These are phyloP conservation scores for Strix uralensis DNA, from an alignment of 2,113 vertebrate species.

Conservation along the genomic window DNA sequence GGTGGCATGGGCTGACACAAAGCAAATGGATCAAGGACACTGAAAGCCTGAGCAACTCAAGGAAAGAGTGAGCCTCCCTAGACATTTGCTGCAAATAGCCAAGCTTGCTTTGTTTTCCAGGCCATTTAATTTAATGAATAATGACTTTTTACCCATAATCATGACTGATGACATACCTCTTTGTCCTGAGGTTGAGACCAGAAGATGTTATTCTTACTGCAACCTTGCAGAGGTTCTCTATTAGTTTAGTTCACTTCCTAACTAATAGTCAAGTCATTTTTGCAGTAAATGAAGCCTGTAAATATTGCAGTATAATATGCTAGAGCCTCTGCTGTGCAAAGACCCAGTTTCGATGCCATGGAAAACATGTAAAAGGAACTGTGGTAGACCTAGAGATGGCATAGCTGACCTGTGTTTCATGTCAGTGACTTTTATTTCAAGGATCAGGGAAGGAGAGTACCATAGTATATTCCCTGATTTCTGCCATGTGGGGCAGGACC, in stretches of 20 bases:
- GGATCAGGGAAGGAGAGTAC: not conserved
- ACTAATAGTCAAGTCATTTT: not conserved
- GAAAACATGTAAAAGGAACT: not conserved
- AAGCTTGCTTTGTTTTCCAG: conserved; percentile 23
- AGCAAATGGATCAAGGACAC: not conserved
- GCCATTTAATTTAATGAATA: conserved; percentile 7
- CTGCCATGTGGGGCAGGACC: not conserved
- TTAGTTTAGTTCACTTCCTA: not conserved
- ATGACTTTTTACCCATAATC: conserved; percentile 1
- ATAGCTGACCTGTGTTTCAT: not conserved
- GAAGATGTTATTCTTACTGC: not conserved
- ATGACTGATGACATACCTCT: not conserved
- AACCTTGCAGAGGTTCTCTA: not conserved
- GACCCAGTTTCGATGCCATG: not conserved
- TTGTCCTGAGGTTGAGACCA: not conserved
- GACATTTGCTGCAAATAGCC: not conserved
- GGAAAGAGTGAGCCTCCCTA: not conserved
- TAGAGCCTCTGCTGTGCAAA: not conserved
- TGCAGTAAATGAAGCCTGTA: not conserved
- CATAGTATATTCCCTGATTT: not conserved
- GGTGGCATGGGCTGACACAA: not conserved
- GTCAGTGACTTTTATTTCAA: not conserved
- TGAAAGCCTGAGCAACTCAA: not conserved
- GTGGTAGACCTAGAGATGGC: not conserved
- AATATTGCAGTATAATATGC: not conserved